Conservation (phyloP, 2,888 invertebrate species). For the Phyllotreta striolata region DNA sequence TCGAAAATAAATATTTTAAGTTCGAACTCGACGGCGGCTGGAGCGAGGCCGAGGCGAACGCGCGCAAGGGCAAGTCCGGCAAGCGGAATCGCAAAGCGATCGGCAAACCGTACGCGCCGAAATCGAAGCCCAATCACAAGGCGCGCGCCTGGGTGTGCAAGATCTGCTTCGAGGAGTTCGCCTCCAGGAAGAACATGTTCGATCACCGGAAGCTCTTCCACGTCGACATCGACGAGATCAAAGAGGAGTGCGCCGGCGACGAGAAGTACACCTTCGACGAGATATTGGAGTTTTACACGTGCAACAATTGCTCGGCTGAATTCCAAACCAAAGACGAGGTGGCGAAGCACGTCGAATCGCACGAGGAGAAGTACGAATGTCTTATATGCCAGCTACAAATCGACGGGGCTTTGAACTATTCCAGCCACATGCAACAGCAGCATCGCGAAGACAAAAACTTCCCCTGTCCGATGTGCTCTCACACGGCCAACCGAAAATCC, state of each 20-base stretch:
- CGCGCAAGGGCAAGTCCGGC: too few relatives aligned
- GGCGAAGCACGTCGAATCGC: constrained; percentile 47
- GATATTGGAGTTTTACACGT: constrained; percentile 48
- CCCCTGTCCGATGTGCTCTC: constrained; percentile 50
- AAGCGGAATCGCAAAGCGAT: too few relatives aligned
- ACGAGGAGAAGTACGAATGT: constrained; percentile 56
- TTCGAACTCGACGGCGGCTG: constrained; percentile 12
- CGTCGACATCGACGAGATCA: constrained; percentile 36
- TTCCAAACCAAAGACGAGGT: constrained; percentile 48
- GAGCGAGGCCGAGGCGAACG: not conserved
- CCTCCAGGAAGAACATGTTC: constrained; percentile 44
- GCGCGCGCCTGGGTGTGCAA: constrained; percentile 49
- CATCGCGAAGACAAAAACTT: constrained; percentile 50
- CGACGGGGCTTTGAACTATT: constrained; percentile 51
- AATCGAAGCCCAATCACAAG: constrained; percentile 45
- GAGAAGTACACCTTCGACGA: constrained; percentile 39
- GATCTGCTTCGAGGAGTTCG: constrained; percentile 47
- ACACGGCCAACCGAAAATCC: constrained; percentile 45
- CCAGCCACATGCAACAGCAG: constrained; percentile 51
- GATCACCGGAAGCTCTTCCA: constrained; percentile 46
- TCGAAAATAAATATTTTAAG: constrained; percentile 9
- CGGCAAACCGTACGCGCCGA: constrained; percentile 36
- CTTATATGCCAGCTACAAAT: constrained; percentile 49
- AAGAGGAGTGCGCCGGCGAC: constrained; percentile 33
- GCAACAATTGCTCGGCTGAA: constrained; percentile 50